Percentiles rank a stretch among this genome's conserved stretches.
These are phyloP conservation scores for Chrysomela aeneicollis DNA, from an alignment of 2,888 invertebrate species.

Conservation along the genomic window DNA sequence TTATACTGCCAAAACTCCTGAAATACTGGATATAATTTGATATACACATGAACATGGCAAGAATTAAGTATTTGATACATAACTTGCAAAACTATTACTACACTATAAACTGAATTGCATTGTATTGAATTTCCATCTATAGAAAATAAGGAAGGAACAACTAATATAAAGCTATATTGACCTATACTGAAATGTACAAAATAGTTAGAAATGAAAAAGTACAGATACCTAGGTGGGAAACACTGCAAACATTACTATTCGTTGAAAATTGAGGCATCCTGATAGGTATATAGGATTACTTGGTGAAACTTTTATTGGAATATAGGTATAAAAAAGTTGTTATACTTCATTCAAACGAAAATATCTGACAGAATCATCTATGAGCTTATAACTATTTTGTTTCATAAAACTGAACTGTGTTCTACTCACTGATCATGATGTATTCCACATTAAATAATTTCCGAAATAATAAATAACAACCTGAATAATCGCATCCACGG, in stretches of 20 bases:
- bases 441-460: constrained; percentile 18
- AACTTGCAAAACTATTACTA: constrained; percentile 21
- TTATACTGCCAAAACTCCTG: constrained; percentile 42
- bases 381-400: background rate
- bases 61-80: constrained; percentile 42
- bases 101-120: constrained; percentile 13
- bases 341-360: background rate
- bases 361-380: background rate
- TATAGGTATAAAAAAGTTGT: too few relatives aligned
- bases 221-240: too few relatives aligned
- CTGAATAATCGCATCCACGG: constrained; percentile 48
- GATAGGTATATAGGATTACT: too few relatives aligned
- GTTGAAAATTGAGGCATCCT: too few relatives aligned
- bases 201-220: background rate
- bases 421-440: background rate
- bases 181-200: background rate
- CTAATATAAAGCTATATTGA: constrained; percentile 2
- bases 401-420: background rate
- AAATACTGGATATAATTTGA: constrained; percentile 44
- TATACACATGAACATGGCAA: constrained; percentile 46
- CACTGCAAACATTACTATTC: too few relatives aligned
- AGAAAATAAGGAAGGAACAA: constrained; percentile 1
- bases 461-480: constrained; percentile 44
- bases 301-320: too few relatives aligned
- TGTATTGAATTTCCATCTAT: constrained; percentile 7